Conservation (phyloP, 2,797 vertebrate genomes). For the Salarias fasciatus region DNA sequence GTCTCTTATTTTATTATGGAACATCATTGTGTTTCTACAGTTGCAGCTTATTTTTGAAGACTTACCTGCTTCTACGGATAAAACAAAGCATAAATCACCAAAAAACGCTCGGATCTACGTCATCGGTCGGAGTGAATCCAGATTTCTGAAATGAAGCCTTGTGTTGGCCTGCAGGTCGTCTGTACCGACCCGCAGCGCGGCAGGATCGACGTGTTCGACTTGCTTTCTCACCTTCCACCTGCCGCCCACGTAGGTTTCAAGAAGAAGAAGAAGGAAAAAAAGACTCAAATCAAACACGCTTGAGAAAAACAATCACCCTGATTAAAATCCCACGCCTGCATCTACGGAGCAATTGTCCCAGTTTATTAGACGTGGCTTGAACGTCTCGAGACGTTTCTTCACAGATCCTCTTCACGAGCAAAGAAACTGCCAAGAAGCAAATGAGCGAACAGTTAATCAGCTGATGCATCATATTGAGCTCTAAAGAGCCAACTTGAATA, state of each 20-base stretch:
- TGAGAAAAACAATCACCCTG: conserved; percentile 18
- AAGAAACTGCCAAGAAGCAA: conserved; percentile 4
- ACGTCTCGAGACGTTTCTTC: background rate
- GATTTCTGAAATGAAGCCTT: background rate
- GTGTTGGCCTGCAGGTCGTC: conserved; percentile 44
- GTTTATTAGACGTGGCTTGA: no score
- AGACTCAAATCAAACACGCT: background rate
- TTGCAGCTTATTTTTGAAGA: no score
- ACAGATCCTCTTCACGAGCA: no score
- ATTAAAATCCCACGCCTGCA: conserved; percentile 13
- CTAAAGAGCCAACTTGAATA: conserved; percentile 31
- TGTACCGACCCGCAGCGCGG: conserved; percentile 10
- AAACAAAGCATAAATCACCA: no score
- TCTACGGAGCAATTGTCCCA: no score
- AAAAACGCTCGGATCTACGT: no score
- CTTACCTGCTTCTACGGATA: no score
- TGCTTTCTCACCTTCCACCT: conserved; percentile 32
- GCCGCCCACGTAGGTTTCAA: conserved; percentile 10
- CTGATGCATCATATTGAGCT: conserved; percentile 10
- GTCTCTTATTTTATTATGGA: no score
- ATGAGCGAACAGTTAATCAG: conserved; percentile 38
- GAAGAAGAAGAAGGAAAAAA: background rate
- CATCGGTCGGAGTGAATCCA: no score
- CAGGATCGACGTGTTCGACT: conserved; percentile 56
- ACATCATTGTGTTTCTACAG: no score